Percentiles rank a stretch among this genome's conserved stretches.
Evolutionary conservation across 2,888 invertebrate species (phyloP).

Genomic region (Conomelus anceps): DNA sequence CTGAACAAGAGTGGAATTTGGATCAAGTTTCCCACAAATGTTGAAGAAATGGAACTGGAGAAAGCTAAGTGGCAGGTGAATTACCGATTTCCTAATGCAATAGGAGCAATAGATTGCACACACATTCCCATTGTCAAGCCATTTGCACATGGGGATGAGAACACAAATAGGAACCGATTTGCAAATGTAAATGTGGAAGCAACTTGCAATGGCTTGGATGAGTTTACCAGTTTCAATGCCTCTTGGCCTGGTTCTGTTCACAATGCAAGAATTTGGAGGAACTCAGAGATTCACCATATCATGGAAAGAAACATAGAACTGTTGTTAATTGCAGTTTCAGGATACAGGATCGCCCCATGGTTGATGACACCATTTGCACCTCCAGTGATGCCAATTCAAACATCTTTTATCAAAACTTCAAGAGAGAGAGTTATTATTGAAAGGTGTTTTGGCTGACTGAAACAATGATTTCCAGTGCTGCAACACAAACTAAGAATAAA

Average conservation of each 20-base stretch:
- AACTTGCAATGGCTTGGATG: background rate
- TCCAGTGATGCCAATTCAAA: background rate
- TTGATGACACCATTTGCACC: background rate
- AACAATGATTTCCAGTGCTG: slow-evolving; percentile 13
- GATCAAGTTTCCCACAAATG: too few relatives aligned
- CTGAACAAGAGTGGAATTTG: too few relatives aligned
- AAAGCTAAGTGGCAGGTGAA: background rate
- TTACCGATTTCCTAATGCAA: background rate
- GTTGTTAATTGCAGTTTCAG: background rate
- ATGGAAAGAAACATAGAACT: too few relatives aligned
- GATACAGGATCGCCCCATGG: background rate
- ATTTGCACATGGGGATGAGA: background rate
- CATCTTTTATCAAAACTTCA: background rate
- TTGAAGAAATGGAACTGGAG: too few relatives aligned
- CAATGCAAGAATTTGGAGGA: too few relatives aligned
- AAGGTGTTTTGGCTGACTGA: slow-evolving; percentile 13
- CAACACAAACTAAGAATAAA: too few relatives aligned
- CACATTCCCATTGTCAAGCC: background rate
- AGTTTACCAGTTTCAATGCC: too few relatives aligned
- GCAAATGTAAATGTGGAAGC: background rate
- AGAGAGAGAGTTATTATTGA: slow-evolving; percentile 8
- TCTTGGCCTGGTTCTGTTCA: too few relatives aligned
- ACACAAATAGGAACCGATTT: background rate
- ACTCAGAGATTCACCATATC: too few relatives aligned
- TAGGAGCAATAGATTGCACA: background rate